These are phyloP conservation scores for Diarsia rubi DNA, from an alignment of 2,888 invertebrate species.

Conservation along the genomic window DNA sequence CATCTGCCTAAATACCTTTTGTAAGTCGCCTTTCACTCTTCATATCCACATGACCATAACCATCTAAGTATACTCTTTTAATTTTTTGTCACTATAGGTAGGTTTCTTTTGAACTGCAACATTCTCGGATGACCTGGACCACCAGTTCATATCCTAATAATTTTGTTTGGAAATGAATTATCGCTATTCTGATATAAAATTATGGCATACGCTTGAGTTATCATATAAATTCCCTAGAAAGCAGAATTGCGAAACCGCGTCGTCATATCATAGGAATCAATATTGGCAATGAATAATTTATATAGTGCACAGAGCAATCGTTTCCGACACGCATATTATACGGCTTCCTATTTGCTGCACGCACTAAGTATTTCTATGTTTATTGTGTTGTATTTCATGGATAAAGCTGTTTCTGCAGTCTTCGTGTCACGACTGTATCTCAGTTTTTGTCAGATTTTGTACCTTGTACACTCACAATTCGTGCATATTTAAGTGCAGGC, in stretches of 20 bases:
- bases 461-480: too few relatives aligned
- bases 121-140: too few relatives aligned
- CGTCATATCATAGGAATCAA: constrained; percentile 59
- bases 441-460: too few relatives aligned
- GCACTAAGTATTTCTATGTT: constrained; percentile 24
- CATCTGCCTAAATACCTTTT: too few relatives aligned
- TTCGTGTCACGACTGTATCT: neutral
- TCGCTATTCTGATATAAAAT: constrained; percentile 1
- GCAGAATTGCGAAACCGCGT: constrained; percentile 39
- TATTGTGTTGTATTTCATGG: neutral
- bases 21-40: too few relatives aligned
- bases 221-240: constrained; percentile 5
- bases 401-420: neutral
- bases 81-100: too few relatives aligned
- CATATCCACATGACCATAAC: too few relatives aligned
- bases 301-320: constrained; percentile 62
- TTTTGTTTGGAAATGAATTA: too few relatives aligned
- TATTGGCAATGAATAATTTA: constrained; percentile 70
- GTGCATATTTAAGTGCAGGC: too few relatives aligned
- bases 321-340: constrained; percentile 58
- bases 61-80: too few relatives aligned
- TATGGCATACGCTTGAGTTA: neutral
- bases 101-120: too few relatives aligned
- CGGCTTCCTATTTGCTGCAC: constrained; percentile 33
- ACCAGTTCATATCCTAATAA: too few relatives aligned